A percentile compares a stretch with the other conserved stretches of the same genome.
These are phyloP conservation scores for Anser brachyrhynchus DNA, from an alignment of 2,113 vertebrate species.

Conservation along the genomic window DNA sequence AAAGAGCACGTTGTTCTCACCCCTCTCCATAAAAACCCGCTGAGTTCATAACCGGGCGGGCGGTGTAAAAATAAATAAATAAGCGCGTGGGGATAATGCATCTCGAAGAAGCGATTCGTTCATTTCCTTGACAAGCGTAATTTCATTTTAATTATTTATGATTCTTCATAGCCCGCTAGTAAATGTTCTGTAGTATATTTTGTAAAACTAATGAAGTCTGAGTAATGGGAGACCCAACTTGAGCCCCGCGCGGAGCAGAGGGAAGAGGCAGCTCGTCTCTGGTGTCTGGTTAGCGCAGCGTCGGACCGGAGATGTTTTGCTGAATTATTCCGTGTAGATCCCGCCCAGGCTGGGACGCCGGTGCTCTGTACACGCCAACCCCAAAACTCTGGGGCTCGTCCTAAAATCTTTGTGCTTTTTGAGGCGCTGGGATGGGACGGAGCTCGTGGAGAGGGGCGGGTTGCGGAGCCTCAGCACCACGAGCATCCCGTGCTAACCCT, in stretches of 20 bases:
- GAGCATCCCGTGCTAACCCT: fast-evolving
- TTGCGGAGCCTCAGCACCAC: neutral
- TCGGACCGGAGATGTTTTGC: neutral
- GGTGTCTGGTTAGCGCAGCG: neutral
- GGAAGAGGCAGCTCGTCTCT: neutral
- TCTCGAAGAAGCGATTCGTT: neutral
- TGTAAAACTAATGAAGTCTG: constrained; percentile 75
- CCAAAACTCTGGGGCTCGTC: neutral
- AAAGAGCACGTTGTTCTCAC: neutral
- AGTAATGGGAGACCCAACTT: constrained; percentile 57
- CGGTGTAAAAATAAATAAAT: neutral
- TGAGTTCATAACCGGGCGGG: neutral
- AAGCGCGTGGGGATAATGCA: neutral
- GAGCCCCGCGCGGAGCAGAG: neutral
- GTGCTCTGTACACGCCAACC: neutral
- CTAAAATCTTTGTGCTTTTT: neutral
- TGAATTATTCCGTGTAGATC: neutral
- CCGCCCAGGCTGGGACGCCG: neutral
- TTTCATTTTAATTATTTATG: constrained; percentile 78
- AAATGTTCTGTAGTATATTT: constrained; percentile 70
- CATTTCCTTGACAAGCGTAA: constrained; percentile 72
- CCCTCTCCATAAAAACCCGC: neutral
- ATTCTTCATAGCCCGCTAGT: constrained; percentile 55
- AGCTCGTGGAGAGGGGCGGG: neutral
- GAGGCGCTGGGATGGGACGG: neutral